phyloP scores from a whole-genome alignment of 2,113 vertebrate species.

The Podocnemis expansa region DNA sequence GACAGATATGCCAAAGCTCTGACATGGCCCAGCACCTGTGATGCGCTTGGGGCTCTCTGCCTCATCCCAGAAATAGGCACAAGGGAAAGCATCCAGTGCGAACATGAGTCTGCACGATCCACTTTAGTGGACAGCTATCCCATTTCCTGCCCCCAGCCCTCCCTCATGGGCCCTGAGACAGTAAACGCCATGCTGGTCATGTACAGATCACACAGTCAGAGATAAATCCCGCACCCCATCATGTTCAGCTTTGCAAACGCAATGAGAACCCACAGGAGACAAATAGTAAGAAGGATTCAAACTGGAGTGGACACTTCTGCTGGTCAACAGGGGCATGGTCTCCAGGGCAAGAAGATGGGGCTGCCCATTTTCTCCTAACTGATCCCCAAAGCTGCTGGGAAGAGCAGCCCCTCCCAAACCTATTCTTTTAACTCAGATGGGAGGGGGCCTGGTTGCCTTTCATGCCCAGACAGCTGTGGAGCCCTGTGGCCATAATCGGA shows the following conservation, averaged over 20 bases:
- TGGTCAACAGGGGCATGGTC: background rate
- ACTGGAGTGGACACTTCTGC: background rate
- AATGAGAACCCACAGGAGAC: background rate
- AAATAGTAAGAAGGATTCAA: background rate
- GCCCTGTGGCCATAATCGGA: background rate
- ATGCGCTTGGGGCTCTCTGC: background rate
- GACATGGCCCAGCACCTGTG: background rate
- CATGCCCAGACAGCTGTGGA: background rate
- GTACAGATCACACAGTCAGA: background rate
- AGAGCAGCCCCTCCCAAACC: background rate
- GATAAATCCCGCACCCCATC: background rate
- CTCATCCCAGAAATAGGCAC: background rate
- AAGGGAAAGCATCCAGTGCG: background rate
- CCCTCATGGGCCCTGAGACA: background rate
- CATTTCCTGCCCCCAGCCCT: background rate
- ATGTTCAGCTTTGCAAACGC: background rate
- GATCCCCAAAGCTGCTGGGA: fast-evolving
- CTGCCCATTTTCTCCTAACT: fast-evolving
- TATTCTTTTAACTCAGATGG: background rate
- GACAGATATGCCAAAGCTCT: background rate
- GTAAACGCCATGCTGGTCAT: background rate
- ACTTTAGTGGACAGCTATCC: background rate
- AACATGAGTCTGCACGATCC: background rate
- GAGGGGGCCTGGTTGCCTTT: background rate
- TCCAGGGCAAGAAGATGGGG: background rate